Conservation (phyloP, 1,140 invertebrate genomes). For the Centruroides sculpturatus region DNA sequence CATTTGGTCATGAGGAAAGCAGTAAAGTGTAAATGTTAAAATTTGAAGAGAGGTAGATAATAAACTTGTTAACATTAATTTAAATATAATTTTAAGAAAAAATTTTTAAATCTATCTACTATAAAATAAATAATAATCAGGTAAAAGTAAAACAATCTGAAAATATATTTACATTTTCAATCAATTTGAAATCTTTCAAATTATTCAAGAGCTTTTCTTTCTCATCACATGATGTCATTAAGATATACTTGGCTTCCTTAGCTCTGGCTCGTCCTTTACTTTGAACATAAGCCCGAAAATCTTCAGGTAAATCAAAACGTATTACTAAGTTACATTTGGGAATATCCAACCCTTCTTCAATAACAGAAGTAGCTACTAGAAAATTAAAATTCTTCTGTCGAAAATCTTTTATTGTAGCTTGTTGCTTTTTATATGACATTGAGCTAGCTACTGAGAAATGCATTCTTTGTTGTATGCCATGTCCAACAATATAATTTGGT, state of each 20-base stretch:
- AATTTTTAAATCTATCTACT: no score
- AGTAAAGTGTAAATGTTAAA: no score
- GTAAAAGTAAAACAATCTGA: no score
- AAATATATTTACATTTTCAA: no score
- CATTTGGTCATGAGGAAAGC: no score
- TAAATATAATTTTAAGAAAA: no score
- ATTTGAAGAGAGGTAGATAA: no score
- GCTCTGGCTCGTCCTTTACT: conserved; percentile 51
- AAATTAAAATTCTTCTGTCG: conserved; percentile 62
- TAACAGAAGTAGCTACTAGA: conserved; percentile 64
- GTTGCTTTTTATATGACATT: conserved; percentile 10
- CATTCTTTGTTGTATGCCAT: neutral
- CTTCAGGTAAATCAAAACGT: conserved; percentile 49
- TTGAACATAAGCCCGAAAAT: conserved; percentile 57
- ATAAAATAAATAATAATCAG: no score
- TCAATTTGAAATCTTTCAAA: no score
- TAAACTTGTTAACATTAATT: no score
- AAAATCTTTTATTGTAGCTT: conserved; percentile 1
- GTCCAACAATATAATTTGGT: conserved; percentile 15
- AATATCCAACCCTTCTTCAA: conserved; percentile 78
- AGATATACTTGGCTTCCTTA: conserved; percentile 49
- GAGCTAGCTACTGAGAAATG: neutral
- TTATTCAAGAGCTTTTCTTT: no score
- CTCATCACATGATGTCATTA: conserved; percentile 20
- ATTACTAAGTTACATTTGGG: conserved; percentile 65